Percentiles rank a stretch among this genome's conserved stretches.
phyloP scores from a whole-genome alignment of 2,888 invertebrate species.

The Nebria brevicollis region DNA sequence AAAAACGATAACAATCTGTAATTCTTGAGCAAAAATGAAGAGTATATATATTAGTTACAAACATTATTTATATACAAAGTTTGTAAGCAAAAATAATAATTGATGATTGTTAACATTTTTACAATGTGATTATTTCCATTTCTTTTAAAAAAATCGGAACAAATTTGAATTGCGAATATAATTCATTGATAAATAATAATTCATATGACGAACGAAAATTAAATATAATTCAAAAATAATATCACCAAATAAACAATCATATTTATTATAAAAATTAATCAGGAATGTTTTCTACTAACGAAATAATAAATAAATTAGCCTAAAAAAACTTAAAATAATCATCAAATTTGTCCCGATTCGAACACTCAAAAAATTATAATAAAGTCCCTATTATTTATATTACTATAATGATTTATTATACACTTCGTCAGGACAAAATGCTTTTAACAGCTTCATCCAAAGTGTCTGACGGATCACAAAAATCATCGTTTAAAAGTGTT shows the following conservation, averaged over 20 bases:
- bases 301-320: constrained; percentile 19
- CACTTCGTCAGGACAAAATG: constrained; percentile 63
- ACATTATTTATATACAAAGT: constrained; percentile 20
- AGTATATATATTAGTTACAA: constrained; percentile 15
- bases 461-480: constrained; percentile 55
- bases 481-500: constrained; percentile 15
- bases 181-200: constrained; percentile 5
- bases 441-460: constrained; percentile 59
- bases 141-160: neutral
- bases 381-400: neutral
- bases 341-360: neutral
- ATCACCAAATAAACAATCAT: constrained; percentile 18
- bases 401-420: constrained; percentile 49
- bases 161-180: neutral
- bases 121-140: neutral
- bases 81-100: constrained; percentile 19
- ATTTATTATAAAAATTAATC: constrained; percentile 11
- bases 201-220: constrained; percentile 11
- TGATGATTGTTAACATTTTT: constrained; percentile 26
- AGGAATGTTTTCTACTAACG: constrained; percentile 10
- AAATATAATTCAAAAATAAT: constrained; percentile 9
- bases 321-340: constrained; percentile 1
- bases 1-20: constrained; percentile 25
- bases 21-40: constrained; percentile 18
- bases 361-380: neutral